Evolutionary conservation across 2,113 vertebrate species (phyloP), one percentile per base, ranked within the genome.

Genomic region (Alaudala cheleensis): DNA sequence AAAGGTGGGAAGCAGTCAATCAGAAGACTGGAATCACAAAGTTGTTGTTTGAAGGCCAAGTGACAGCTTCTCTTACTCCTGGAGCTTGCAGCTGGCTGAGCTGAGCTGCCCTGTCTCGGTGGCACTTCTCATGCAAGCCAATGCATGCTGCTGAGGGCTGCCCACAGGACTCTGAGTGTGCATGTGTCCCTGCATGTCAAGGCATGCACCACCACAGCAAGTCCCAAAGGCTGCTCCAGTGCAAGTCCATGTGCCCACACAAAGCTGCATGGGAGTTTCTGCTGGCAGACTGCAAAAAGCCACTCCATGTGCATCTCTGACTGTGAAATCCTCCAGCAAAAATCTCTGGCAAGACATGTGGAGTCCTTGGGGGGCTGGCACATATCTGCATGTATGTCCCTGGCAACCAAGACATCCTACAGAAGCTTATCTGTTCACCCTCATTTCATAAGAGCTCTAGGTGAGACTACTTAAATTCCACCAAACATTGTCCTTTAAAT

Each of bases 301-400:
- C 60, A 37, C 72, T 23, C 1, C 1, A 1, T 3, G 1, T 5
- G 33, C 56, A 0, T 4, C 23, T 18, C 69, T 73, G 67, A 28
- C 57, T 51, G 19, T 20, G 17, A 76, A 65, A 61, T 39, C 28
- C 23, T 22, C 16, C 61, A 69, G 53, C 53, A 87, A 72, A 60
- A 72, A 13, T 16, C 57, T 58, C 26, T 33, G 53, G 24, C 47
- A 51, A 20, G 17, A 60, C 44, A 62, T 3, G 12, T 3, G 21
- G 47, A 81, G 11, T 60, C 40, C 92, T 87, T 0, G 12, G 6
- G 65, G 69, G 44, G n/a, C 53, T 42, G 50, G n/a, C 40, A 65
- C 28, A 69, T 54, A 73, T 53, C 88, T 73, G 54, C 37, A 56
- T 2, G 11, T 9, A 31, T 23, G 51, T 4, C 47, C 13, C 9